Percentiles rank a stretch among this genome's conserved stretches.
Conservation (phyloP, 2,797 vertebrate genomes). For the Chrosomus eos region DNA sequence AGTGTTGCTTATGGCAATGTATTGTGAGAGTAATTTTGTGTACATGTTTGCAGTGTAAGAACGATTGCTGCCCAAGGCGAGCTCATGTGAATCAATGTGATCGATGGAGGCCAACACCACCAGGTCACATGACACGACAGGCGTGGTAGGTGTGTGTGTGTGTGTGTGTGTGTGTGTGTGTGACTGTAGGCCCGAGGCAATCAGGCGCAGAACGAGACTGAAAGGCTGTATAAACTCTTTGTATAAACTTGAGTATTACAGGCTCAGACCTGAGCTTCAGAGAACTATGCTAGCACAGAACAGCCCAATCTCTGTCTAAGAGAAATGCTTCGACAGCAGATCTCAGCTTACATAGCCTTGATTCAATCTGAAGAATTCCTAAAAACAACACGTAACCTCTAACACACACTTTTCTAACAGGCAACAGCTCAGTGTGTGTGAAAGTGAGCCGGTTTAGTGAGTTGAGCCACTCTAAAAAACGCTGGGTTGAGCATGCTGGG, state of each 20-base stretch:
- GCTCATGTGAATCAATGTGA: slow-evolving; percentile 48
- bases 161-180: background rate
- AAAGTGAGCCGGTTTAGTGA: background rate
- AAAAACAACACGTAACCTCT: slow-evolving; percentile 5
- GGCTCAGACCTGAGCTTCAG: slow-evolving; percentile 34
- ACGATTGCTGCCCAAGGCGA: background rate
- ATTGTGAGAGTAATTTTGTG: background rate
- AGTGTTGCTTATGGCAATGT: background rate
- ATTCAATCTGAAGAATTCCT: background rate
- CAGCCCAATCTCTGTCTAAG: slow-evolving; percentile 23
- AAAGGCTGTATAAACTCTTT: slow-evolving; percentile 36
- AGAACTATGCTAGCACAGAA: background rate
- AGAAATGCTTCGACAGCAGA: slow-evolving; percentile 37
- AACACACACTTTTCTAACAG: background rate
- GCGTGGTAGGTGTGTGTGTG: background rate
- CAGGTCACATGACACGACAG: slow-evolving; percentile 33
- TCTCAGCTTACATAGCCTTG: slow-evolving; percentile 21
- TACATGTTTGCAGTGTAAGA: background rate
- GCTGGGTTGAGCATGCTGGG: no score
- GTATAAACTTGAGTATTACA: slow-evolving; percentile 47
- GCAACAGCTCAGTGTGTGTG: slow-evolving; percentile 10
- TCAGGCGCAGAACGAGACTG: background rate
- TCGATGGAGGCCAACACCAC: background rate
- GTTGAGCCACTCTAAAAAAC: no score
- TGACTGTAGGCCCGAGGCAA: background rate